A percentile compares a stretch with the other conserved stretches of the same genome.
These are phyloP conservation scores for Trypoxylon attenuatum DNA, from an alignment of 2,888 invertebrate genomes.

Conservation along the genomic window DNA sequence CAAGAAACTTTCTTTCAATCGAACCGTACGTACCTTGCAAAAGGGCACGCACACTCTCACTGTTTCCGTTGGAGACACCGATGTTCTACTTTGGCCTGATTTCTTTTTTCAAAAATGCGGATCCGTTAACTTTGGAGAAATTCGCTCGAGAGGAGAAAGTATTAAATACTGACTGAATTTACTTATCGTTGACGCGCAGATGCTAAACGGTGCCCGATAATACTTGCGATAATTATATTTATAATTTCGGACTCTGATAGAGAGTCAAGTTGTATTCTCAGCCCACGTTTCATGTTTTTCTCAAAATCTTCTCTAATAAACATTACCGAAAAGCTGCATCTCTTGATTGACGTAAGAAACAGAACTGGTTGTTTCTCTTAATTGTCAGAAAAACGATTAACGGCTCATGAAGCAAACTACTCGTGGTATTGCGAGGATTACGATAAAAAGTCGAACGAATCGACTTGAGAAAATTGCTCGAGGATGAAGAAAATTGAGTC, in stretches of 20 bases:
- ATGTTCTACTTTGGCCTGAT: slow-evolving; percentile 18
- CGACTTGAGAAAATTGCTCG: no score
- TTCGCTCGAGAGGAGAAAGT: slow-evolving; percentile 34
- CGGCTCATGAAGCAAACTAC: no score
- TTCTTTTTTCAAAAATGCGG: slow-evolving; percentile 6
- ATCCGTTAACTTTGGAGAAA: slow-evolving; percentile 34
- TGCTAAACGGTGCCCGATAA: slow-evolving; percentile 7
- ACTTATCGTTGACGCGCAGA: slow-evolving; percentile 20
- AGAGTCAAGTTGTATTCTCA: no score
- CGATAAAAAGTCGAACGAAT: no score
- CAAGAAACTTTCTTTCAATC: no score
- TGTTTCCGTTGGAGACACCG: not conserved
- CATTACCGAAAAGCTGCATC: not conserved
- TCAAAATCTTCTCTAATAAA: not conserved
- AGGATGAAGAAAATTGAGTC: no score
- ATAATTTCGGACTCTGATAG: slow-evolving; percentile 1
- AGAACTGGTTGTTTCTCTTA: no score
- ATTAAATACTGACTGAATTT: slow-evolving; percentile 29
- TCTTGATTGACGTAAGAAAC: no score
- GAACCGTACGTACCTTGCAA: not conserved
- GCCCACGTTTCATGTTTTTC: not conserved
- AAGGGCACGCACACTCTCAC: not conserved
- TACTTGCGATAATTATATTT: slow-evolving; percentile 14
- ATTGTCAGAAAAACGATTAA: no score
- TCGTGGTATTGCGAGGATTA: no score